Conservation (phyloP, 2,113 vertebrate species). For the Lethenteron reissneri region DNA sequence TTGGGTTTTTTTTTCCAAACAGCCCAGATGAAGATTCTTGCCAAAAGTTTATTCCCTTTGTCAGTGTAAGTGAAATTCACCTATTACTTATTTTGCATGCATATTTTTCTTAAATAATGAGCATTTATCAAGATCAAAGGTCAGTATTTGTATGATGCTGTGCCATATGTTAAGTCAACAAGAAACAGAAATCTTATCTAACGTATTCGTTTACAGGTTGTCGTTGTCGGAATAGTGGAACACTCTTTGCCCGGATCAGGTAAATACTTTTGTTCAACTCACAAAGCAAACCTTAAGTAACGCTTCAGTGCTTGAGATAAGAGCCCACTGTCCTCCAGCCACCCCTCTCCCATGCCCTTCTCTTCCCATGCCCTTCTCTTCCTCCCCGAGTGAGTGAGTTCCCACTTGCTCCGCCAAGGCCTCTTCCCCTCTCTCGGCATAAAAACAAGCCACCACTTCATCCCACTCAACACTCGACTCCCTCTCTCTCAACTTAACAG, state of each 20-base stretch:
- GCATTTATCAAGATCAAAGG: neutral
- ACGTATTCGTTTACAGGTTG: conserved; percentile 35
- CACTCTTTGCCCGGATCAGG: conserved; percentile 69
- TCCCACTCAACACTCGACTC: neutral
- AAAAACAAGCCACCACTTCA: neutral
- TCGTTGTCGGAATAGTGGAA: conserved; percentile 85
- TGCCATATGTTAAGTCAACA: neutral
- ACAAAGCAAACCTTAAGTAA: neutral
- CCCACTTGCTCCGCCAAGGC: neutral
- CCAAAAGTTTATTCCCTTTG: conserved; percentile 92
- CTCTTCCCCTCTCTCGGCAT: no score
- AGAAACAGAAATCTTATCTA: neutral
- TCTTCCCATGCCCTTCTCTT: neutral
- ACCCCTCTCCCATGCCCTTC: neutral
- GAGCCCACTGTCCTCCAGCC: no score
- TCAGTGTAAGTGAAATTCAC: conserved; percentile 38
- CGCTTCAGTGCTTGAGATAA: neutral
- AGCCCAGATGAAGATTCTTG: conserved; percentile 89
- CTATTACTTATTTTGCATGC: conserved; percentile 7
- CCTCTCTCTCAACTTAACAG: neutral
- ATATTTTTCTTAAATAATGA: neutral
- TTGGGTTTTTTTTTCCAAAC: conserved; percentile 3
- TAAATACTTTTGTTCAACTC: conserved; percentile 14
- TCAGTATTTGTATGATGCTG: neutral
- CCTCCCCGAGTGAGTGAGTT: neutral